Evolutionary conservation across 2,113 vertebrate species (phyloP), one percentile per base, ranked within the genome.

Genomic region (Pluvianellus socialis): DNA sequence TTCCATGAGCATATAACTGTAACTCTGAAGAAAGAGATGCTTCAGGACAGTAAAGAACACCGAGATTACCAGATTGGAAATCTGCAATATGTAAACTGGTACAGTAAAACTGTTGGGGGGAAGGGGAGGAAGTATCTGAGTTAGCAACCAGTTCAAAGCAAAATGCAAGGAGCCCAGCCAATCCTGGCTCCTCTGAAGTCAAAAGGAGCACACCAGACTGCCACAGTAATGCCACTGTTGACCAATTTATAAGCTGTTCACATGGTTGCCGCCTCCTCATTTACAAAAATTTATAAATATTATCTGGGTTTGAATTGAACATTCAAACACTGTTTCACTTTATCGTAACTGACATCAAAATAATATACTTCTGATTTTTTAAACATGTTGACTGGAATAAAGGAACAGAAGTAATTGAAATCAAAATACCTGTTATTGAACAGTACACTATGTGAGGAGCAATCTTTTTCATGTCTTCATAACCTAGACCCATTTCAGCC

Each of bases 401-500:
- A 95, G 33, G 7, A 89, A 65, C 14, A 70, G 17, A 86, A 67
- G 40, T 26, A 86, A 59, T 6, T n/a, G 17, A 92, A 61, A 45
- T 27, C 63, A 63, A 90, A 94, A 84, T 99, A 99, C 99, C 99
- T 98, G 99, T 98, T 84, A 99, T 99, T 86, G 99, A 99, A 92
- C 99, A 99, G 94, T 99, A 99, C 79, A 99, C 79, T 84, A 99
- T 97, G 6, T 96, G 97, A 50, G 99, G 99, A 70, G 99, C 99
- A 61, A 98, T 81, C 94, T 96, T 86, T 27, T 96, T 97, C 68
- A 99, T 96, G 52, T 99, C 98, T 94, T 98, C 97, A 77, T 99
- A 99, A 22, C 99, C 99, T 42, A 99, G 96, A 47, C 99, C 98
- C 98, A 99, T 94, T 93, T 98, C 93, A 79, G 96, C 68, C 38